These are phyloP conservation scores for Aurelia sp. DNA, from an alignment of 30 jellyfish, hydroid and myxozoan species.

Conservation along the genomic window DNA sequence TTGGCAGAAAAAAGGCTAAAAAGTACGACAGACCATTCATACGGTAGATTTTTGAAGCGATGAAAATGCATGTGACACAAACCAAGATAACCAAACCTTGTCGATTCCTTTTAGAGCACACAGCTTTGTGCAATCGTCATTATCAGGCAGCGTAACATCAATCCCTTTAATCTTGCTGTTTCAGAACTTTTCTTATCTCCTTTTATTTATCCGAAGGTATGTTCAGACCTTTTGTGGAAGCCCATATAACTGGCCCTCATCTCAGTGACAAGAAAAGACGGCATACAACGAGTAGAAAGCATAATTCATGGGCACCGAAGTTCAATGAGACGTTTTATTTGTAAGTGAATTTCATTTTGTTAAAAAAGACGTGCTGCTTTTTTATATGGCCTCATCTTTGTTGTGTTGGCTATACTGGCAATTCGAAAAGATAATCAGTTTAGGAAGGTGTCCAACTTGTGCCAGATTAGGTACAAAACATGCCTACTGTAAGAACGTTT, in stretches of 20 bases:
- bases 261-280: slow-evolving; percentile 86
- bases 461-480: too few relatives aligned
- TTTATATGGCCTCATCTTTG: not conserved
- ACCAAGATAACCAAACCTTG: too few relatives aligned
- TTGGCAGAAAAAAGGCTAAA: too few relatives aligned
- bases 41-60: too few relatives aligned
- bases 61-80: too few relatives aligned
- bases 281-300: slow-evolving; percentile 76
- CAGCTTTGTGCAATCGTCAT: not conserved
- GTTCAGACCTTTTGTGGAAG: slow-evolving; percentile 93
- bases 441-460: too few relatives aligned
- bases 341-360: slow-evolving; percentile 54
- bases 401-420: too few relatives aligned
- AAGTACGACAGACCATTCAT: too few relatives aligned
- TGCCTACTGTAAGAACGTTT: too few relatives aligned
- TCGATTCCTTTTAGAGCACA: not conserved
- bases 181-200: not conserved
- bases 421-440: too few relatives aligned
- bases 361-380: not conserved
- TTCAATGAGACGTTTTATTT: slow-evolving; percentile 84
- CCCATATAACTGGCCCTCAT: slow-evolving; percentile 90
- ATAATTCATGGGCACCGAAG: slow-evolving; percentile 87
- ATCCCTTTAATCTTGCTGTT: not conserved
- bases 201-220: slow-evolving; percentile 56
- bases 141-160: not conserved